Conservation (phyloP, 1,140 invertebrate species). For the Epicauta chinensis region DNA sequence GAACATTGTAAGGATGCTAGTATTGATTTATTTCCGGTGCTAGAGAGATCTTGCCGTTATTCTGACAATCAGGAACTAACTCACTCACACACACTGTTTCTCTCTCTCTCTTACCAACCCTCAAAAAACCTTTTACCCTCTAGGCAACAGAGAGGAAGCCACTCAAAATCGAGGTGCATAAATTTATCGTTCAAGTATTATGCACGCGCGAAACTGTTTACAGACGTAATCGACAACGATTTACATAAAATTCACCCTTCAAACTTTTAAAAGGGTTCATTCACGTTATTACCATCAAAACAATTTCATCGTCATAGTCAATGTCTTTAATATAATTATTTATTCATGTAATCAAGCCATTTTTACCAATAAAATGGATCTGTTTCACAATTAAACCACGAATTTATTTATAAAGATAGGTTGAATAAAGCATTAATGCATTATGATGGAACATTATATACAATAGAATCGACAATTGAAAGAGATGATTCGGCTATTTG, state of each 20-base stretch:
- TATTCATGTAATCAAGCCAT: conserved; percentile 3
- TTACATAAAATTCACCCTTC: conserved; percentile 24
- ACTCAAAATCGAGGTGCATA: conserved; percentile 31
- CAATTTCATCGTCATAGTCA: conserved; percentile 9
- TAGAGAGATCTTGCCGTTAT: conserved; percentile 13
- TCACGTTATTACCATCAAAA: conserved; percentile 15
- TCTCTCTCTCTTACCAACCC: too few species aligned
- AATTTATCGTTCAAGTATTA: conserved; percentile 29
- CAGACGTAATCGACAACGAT: conserved; percentile 23
- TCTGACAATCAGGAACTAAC: neutral
- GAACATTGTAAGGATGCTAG: conserved; percentile 24
- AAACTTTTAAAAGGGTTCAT: conserved; percentile 14
- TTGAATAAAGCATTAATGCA: too few species aligned
- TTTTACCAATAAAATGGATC: too few species aligned
- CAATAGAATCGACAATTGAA: conserved; percentile 17
- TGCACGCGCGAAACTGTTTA: conserved; percentile 29
- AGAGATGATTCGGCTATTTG: conserved; percentile 24
- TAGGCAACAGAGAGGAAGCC: conserved; percentile 18
- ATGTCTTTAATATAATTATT: conserved; percentile 14
- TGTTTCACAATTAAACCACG: too few species aligned
- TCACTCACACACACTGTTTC: conserved; percentile 16
- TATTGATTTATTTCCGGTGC: conserved; percentile 33
- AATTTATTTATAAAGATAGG: too few species aligned
- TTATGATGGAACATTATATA: too few species aligned
- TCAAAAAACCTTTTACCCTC: conserved; percentile 9